Evolutionary conservation across 2,888 invertebrate genomes (phyloP), one percentile per base, ranked within the genome.

Genomic region (Saturnia pavonia): DNA sequence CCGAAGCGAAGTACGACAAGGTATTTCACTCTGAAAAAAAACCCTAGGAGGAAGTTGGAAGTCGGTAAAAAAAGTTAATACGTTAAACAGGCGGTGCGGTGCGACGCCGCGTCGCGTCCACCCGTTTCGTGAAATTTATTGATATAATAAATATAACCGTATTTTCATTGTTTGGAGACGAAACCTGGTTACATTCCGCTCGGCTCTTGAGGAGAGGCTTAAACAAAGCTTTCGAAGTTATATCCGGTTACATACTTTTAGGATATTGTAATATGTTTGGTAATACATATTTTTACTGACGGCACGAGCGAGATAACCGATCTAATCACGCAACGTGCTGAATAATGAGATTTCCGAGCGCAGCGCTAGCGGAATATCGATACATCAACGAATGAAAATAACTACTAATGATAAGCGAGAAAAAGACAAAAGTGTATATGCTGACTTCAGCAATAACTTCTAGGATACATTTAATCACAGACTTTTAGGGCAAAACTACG

Each of bases 81-180:
- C 65, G n/a, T 40, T 40, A 27, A 40, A 65, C 65, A 40, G 11
- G 40, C 65, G 63, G 63, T n/a, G n/a, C n/a, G n/a, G n/a, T n/a
- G n/a, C n/a, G n/a, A n/a, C 34, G 63, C 34, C 27, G 60, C 63
- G 63, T 25, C 22, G 57, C 57, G 57, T 25, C 57, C 25, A 14
- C 57, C 25, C 65, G 69, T 40, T 57, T 54, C 42, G 42, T 66
- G 68, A 68, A 69, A 70, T 70, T 66, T 65, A 68, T 73, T 68
- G 57, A 57, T 68, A 70, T 72, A 69, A 68, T 69, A 65, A 71
- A 69, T 68, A 54, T 48, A 51, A 54, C 69, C 19, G 57, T 60
- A 25, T 60, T 27, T 60, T 60, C 40, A 22, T 71, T 67, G 45
- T 67, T 67, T 70, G 48, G n/a, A 65, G 65, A 65, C 65, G 40